These are phyloP conservation scores for Andrena praecox DNA, from an alignment of 2,888 invertebrate genomes.

Conservation along the genomic window DNA sequence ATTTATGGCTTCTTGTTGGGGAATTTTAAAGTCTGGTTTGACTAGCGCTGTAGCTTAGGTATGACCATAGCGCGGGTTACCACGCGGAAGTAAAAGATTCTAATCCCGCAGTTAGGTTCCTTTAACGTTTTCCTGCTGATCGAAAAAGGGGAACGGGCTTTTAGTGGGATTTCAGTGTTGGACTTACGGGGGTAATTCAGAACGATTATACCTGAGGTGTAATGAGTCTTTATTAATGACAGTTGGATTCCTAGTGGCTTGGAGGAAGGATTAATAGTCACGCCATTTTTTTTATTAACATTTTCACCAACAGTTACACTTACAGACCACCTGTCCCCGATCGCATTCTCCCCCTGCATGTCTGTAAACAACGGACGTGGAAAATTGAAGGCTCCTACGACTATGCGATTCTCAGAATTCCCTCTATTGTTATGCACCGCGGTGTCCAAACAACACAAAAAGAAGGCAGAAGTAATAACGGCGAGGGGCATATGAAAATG, in stretches of 20 bases:
- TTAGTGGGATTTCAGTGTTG: no score
- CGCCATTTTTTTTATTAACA: no score
- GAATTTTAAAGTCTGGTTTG: background rate
- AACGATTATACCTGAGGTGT: no score
- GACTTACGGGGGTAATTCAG: no score
- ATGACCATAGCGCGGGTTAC: background rate
- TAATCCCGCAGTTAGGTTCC: no score
- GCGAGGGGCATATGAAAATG: conserved; percentile 22
- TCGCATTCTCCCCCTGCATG: background rate
- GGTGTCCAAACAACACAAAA: conserved; percentile 25
- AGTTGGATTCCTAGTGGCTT: no score
- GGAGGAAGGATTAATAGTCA: no score
- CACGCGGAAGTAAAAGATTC: background rate
- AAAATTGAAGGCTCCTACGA: background rate
- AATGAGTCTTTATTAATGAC: no score
- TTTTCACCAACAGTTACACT: no score
- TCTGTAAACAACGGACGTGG: conserved; percentile 13
- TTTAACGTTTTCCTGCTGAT: no score
- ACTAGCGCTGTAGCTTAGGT: background rate
- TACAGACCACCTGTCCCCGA: background rate
- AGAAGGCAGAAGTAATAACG: background rate
- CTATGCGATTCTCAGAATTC: conserved; percentile 21
- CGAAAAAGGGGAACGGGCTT: no score
- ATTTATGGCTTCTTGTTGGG: background rate
- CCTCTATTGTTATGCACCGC: background rate